These are phyloP conservation scores for Enteromius paludinosus DNA, from an alignment of 2,797 vertebrate species.

Conservation along the genomic window DNA sequence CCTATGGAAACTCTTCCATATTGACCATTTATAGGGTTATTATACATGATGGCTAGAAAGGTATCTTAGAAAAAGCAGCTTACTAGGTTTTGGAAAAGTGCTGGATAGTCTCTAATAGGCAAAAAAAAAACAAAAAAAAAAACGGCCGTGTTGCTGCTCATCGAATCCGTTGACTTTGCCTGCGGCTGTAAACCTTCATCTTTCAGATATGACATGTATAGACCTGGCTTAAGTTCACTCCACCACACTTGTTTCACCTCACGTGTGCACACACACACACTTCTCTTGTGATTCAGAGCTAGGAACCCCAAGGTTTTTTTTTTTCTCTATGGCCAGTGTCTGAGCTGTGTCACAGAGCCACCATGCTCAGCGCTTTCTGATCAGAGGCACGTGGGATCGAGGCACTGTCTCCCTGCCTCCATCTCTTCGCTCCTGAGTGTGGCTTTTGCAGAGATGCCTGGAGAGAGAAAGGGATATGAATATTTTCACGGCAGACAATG, in stretches of 20 bases:
- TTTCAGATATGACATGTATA: conserved; percentile 18
- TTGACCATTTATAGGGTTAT: conserved; percentile 1
- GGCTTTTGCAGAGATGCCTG: conserved; percentile 69
- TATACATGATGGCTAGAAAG: not conserved
- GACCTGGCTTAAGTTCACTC: conserved; percentile 7
- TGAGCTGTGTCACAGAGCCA: conserved; percentile 49
- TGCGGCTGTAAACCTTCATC: conserved; percentile 8
- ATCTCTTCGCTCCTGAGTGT: conserved; percentile 19
- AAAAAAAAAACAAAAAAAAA: not conserved
- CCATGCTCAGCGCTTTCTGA: conserved; percentile 65
- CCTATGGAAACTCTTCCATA: not conserved
- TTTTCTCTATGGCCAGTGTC: not conserved
- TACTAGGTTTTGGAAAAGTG: conserved; percentile 8
- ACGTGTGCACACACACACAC: not conserved
- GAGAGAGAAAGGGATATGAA: conserved; percentile 73
- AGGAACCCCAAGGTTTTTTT: not conserved
- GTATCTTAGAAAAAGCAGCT: not conserved
- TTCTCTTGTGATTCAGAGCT: not conserved
- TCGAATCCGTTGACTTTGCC: not conserved
- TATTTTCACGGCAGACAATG: conserved; percentile 39
- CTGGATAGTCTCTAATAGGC: conserved; percentile 11
- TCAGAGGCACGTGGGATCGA: conserved; percentile 15
- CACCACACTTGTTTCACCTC: not conserved
- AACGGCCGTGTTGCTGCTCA: not conserved
- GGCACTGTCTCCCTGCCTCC: conserved; percentile 17